Evolutionary conservation across 2,113 vertebrate species (phyloP).

Genomic region (Galbula dea): DNA sequence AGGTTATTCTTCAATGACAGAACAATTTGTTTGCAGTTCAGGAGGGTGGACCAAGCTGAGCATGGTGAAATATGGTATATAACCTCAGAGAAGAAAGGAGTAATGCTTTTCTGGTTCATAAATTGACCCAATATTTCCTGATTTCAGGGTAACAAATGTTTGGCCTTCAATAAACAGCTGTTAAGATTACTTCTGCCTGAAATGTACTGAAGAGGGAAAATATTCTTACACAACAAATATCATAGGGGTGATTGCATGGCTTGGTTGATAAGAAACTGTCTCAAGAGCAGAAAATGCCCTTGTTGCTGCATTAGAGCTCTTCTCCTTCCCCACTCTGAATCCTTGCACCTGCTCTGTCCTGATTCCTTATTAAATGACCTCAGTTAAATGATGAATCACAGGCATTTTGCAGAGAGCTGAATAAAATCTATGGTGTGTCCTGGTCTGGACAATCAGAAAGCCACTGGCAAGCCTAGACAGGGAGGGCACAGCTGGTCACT

Average conservation of each 20-base stretch:
- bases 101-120: not conserved
- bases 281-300: not conserved
- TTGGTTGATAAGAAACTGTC: not conserved
- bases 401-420: not conserved
- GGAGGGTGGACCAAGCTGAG: not conserved
- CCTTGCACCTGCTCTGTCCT: not conserved
- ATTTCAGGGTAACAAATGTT: not conserved
- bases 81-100: not conserved
- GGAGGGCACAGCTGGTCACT: not conserved
- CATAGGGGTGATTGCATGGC: not conserved
- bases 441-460: not conserved
- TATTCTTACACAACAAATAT: not conserved
- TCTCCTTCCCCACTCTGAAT: not conserved
- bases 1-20: not conserved
- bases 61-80: not conserved
- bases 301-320: not conserved
- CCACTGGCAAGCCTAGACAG: not conserved
- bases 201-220: not conserved
- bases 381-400: not conserved
- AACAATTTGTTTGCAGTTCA: not conserved
- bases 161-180: not conserved
- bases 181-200: not conserved
- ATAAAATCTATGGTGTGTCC: not conserved
- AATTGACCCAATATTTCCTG: not conserved
- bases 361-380: not conserved